Base-by-base conservation (phyloP, 2,797 vertebrate genomes). In the Gadopsis bispinosus region DNA sequence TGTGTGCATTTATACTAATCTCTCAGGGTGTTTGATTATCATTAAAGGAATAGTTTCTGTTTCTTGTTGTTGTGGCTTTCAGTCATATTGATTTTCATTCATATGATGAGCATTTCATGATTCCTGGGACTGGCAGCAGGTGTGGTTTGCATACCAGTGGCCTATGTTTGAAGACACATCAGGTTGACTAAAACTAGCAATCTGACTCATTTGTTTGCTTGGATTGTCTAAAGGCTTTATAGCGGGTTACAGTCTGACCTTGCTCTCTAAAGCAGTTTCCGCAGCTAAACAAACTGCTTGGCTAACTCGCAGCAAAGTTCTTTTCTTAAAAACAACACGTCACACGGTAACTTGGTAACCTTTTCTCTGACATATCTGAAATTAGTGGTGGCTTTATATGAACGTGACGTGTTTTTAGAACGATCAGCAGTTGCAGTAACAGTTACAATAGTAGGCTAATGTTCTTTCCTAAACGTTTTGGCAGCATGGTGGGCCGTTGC, bases 131-230 rank as follows among this genome's bases (percentile, higher is more conserved):
- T 60, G 47, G 54, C 37, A 39, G 45, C 7, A 41, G 48, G 19
- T 53, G 35, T 73, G 69, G 69, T 37, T 41, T 77, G 69, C 64
- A 77, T 9, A 37, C 33, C 8, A 29, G 7, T 33, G 41, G 67
- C 41, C 45, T 37, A 45, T 66, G 37, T 67, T 67, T 51, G 68
- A 78, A 66, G 7, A 47, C 31, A 37, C 51, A 68, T 51, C 14
- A 53, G 6, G 4, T 35, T 35, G 33, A 68, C 31, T 67, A 26
- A 60, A 54, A 68, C 62, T 50, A 69, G 69, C 45, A 48, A 37
- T 16, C 65, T 29, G 37, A 63, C 19, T 29, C 37, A 31, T 48
- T 73, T 2, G 7, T 33, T 48, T 60, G 20, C 20, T 64, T 67
- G 48, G 26, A 63, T 73, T 54, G 47, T 45, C 17, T 19, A 33